These are phyloP conservation scores for Caenorhabditis remanei DNA, from an alignment of 1,140 invertebrate species.

Conservation along the genomic window DNA sequence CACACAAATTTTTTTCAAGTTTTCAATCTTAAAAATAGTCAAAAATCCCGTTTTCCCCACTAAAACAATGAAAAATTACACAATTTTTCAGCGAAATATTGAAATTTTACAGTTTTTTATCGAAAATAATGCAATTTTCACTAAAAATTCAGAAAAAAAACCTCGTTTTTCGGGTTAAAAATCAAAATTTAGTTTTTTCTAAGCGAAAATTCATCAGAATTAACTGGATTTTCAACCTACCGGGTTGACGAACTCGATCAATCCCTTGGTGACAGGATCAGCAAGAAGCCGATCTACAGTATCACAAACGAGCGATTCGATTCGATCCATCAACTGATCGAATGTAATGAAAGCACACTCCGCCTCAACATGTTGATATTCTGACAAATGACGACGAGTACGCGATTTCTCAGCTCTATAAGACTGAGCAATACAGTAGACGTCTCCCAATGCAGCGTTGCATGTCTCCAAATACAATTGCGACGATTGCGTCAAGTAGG, in stretches of 20 bases:
- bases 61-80: too few species aligned
- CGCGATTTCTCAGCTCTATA: slow-evolving; percentile 96
- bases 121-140: too few species aligned
- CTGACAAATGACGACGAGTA: slow-evolving; percentile 94
- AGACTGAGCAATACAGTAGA: slow-evolving; percentile 96
- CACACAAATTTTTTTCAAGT: too few species aligned
- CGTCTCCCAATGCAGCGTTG: slow-evolving; percentile 92
- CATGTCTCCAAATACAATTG: slow-evolving; percentile 97
- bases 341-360: slow-evolving; percentile 96
- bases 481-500: slow-evolving; percentile 96
- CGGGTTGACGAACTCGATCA: slow-evolving; percentile 92
- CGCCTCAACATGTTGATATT: slow-evolving; percentile 96
- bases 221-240: slow-evolving; percentile 79
- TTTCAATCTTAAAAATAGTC: too few species aligned
- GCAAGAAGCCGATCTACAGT: slow-evolving; percentile 91
- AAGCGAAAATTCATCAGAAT: too few species aligned
- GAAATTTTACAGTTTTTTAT: too few species aligned
- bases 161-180: too few species aligned
- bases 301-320: slow-evolving; percentile 92
- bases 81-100: too few species aligned
- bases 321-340: slow-evolving; percentile 87
- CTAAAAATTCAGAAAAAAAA: too few species aligned
- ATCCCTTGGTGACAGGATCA: slow-evolving; percentile 84
- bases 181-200: too few species aligned
- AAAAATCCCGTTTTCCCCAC: too few species aligned